Evolutionary conservation across 2,113 vertebrate genomes (phyloP).

Genomic region (Ursus arctos): DNA sequence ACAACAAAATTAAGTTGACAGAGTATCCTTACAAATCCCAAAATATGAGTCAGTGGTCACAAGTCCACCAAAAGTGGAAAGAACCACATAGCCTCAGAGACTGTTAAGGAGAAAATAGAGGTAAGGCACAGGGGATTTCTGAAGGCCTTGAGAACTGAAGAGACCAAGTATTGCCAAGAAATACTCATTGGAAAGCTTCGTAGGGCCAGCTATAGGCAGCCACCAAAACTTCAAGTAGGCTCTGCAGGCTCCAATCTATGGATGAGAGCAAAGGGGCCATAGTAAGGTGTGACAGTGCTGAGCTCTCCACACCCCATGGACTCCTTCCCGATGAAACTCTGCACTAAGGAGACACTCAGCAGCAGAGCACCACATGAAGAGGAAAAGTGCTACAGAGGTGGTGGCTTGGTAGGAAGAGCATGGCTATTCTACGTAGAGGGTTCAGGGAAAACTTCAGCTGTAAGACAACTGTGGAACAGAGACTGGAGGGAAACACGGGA

Average conservation of each 20-base stretch:
- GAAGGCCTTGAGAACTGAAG: neutral
- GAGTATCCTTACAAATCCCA: neutral
- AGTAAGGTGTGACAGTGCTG: neutral
- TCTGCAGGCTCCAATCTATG: neutral
- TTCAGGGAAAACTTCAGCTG: neutral
- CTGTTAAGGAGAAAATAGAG: neutral
- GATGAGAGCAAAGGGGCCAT: neutral
- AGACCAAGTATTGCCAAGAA: neutral
- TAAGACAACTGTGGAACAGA: neutral
- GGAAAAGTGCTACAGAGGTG: neutral
- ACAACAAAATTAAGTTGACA: neutral
- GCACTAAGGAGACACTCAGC: neutral
- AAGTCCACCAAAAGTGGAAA: neutral
- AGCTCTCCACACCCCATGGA: accelerated
- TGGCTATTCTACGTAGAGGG: neutral
- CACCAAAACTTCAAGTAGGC: neutral
- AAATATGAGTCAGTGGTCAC: neutral
- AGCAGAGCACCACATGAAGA: neutral
- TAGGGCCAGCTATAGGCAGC: neutral
- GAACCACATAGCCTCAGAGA: neutral
- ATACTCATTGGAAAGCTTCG: neutral
- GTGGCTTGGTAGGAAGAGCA: neutral
- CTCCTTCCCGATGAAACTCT: neutral
- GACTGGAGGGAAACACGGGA: neutral
- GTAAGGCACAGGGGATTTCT: neutral